Evolutionary conservation across 2,888 invertebrate genomes (phyloP).

Genomic region (Campoplex capitator): DNA sequence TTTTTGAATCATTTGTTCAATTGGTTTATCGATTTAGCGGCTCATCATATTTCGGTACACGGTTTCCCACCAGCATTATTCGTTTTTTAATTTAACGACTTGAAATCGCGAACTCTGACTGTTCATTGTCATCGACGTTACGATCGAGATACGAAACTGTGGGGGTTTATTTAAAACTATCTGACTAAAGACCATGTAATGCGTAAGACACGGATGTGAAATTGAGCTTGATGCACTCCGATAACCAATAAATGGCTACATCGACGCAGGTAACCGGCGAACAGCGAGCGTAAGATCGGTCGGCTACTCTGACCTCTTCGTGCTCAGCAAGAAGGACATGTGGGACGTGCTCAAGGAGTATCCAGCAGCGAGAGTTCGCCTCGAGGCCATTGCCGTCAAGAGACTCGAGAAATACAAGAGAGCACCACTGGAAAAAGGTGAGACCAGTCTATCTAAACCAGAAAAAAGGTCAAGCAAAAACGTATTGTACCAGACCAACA

Average conservation of each 20-base stretch:
- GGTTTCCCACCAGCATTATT: neutral
- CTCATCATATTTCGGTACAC: neutral
- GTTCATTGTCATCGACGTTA: conserved; percentile 58
- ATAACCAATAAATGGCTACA: conserved; percentile 85
- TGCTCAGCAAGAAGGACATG: conserved; percentile 99
- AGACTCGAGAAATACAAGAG: conserved; percentile 98
- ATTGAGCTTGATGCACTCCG: conserved; percentile 77
- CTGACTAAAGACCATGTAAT: conserved; percentile 65
- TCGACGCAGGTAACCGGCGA: conserved; percentile 94
- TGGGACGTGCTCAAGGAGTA: conserved; percentile 99
- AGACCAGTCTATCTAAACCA: conserved; percentile 71
- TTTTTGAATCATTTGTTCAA: neutral
- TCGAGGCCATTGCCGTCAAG: conserved; percentile 99
- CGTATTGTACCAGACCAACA: neutral
- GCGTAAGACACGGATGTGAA: conserved; percentile 68
- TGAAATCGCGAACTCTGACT: conserved; percentile 46
- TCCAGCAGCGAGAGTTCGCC: conserved; percentile 95
- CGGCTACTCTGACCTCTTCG: conserved; percentile 99
- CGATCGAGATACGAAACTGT: conserved; percentile 15
- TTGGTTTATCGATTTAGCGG: conserved; percentile 13
- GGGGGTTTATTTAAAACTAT: conserved; percentile 36
- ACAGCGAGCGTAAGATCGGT: conserved; percentile 99
- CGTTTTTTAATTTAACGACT: neutral
- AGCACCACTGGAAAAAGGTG: conserved; percentile 96
- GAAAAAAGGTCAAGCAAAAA: conserved; percentile 9